Evolutionary conservation across 53 echinoderm and acorn worm genomes (phyloP), one percentile per base, ranked within the genome.

Genomic region (Patiria pectinifera): DNA sequence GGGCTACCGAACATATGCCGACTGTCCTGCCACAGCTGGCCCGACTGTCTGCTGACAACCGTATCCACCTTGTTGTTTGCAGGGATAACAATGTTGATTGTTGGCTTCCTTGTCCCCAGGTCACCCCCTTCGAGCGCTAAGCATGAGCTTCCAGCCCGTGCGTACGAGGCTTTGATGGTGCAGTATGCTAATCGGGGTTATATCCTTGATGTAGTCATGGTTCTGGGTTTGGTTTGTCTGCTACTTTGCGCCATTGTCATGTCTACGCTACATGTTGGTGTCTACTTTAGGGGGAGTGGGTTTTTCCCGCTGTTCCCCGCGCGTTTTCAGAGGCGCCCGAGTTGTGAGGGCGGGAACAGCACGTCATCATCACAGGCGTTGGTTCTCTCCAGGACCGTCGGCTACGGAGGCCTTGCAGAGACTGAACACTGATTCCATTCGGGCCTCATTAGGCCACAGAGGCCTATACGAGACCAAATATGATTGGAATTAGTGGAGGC

Each of bases 101-200:
- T 76, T 19, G 80, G 93, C 43, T 86, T 74, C 61, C 70, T 86
- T 59, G 87, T 86, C 2, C 93, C 93, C 80, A 86, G 87, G 59
- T 14, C 69, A 21, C 87, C 87, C 44, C 21, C 86, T 1, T 26
- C 59, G 10, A 48, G 23, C 21, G 90, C 90, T 22, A 86, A 87
- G 83, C 22, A 44, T 1, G 87, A 86, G 58, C 82, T 94, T 80
- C 80, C 94, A 24, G 94, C 94, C 14, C 59, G 91, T 16, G 86
- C 91, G 80, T 94, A 94, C 86, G 94, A 94, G 59, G 94, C 86
- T 11, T 25, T 94, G n/a, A 86, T 48, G 10, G 11, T 23, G 25
- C 2, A 80, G 53, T 94, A 84, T 60, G 84, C 71, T 11, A 85
- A 69, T 2, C 61, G 85, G n/a, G 85, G 61, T 16, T 81, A 78